Evolutionary conservation across 2,797 vertebrate species (phyloP).

Genomic region (Acanthurus tractus): DNA sequence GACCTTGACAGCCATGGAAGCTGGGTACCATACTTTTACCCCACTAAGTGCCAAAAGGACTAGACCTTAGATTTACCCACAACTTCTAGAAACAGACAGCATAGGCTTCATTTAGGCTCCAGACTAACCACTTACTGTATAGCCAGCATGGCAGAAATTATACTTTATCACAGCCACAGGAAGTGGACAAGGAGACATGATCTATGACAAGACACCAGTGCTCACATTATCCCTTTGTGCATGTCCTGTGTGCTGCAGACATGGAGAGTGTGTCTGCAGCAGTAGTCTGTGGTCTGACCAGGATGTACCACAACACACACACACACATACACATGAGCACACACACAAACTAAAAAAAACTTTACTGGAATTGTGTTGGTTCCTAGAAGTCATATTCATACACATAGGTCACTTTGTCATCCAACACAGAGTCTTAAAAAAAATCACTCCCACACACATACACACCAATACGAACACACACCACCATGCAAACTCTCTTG

Average conservation of each 20-base stretch:
- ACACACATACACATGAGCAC: neutral
- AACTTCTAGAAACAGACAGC: slow-evolving; percentile 46
- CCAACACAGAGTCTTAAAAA: slow-evolving; percentile 28
- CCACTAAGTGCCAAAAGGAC: slow-evolving; percentile 13
- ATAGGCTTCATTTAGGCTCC: slow-evolving; percentile 53
- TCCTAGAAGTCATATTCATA: slow-evolving; percentile 58
- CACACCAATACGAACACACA: slow-evolving; percentile 19
- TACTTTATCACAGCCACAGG: slow-evolving; percentile 56
- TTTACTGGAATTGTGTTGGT: slow-evolving; percentile 56
- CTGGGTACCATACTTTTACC: slow-evolving; percentile 30
- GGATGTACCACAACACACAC: slow-evolving; percentile 7
- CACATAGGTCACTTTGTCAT: slow-evolving; percentile 29
- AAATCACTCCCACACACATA: slow-evolving; percentile 1
- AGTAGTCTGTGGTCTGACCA: slow-evolving; percentile 53
- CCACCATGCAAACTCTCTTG: neutral
- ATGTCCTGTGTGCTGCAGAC: slow-evolving; percentile 38
- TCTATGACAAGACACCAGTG: slow-evolving; percentile 49
- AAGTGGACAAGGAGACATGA: slow-evolving; percentile 57
- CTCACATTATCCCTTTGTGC: slow-evolving; percentile 52
- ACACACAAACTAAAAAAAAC: slow-evolving; percentile 15
- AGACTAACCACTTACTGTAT: slow-evolving; percentile 62
- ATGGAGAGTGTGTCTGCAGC: slow-evolving; percentile 14
- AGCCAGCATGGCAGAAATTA: slow-evolving; percentile 58
- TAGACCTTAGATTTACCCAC: slow-evolving; percentile 26
- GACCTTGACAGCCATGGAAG: slow-evolving; percentile 19